A percentile compares a stretch with the other conserved stretches of the same genome.
Evolutionary conservation across 2,113 vertebrate genomes (phyloP).

Genomic region (Corapipo altera): DNA sequence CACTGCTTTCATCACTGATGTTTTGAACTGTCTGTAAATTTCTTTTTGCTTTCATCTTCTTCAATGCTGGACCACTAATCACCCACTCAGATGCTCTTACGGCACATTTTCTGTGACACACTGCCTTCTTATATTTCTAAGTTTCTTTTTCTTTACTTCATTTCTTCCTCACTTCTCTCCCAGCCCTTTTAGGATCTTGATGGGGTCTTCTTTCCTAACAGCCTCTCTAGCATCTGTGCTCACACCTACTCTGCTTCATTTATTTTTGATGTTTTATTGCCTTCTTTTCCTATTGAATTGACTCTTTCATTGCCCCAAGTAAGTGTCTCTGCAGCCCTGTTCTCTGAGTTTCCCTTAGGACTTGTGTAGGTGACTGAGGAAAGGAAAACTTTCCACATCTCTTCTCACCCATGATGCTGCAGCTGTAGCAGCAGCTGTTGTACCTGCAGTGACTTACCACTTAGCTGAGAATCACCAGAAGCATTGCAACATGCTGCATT

Average conservation of each 20-base stretch:
- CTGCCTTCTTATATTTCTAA: not conserved
- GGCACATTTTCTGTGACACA: not conserved
- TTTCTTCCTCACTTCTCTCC: not conserved
- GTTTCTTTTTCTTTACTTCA: not conserved
- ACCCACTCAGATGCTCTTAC: not conserved
- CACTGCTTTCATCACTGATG: not conserved
- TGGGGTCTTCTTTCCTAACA: not conserved
- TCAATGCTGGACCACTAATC: not conserved
- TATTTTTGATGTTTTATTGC: not conserved
- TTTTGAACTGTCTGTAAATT: not conserved
- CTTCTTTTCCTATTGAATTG: not conserved
- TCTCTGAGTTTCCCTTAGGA: not conserved
- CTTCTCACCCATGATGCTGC: not conserved
- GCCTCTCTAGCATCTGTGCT: not conserved
- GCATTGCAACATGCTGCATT: not conserved
- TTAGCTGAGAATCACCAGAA: not conserved
- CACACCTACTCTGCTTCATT: not conserved
- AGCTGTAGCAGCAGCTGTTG: not conserved
- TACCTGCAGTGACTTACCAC: not conserved
- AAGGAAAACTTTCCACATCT: not conserved
- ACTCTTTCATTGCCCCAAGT: not conserved
- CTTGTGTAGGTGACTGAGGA: not conserved
- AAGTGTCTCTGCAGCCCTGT: not conserved
- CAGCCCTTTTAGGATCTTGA: not conserved
- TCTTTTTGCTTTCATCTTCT: not conserved